Conservation (phyloP, 2,888 invertebrate species). For the Caenorhabditis sp. region DNA sequence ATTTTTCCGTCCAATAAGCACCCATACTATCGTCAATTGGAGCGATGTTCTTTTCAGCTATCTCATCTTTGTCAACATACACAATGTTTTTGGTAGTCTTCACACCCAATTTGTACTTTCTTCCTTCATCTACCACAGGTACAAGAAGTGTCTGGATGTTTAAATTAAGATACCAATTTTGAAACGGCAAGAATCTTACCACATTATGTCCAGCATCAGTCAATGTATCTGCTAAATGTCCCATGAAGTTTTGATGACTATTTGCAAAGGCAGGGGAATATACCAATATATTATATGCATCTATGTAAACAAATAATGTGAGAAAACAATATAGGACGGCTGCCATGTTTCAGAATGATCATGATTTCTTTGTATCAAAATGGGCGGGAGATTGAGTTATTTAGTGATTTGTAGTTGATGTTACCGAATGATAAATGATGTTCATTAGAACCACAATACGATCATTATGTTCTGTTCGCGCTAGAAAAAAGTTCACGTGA, state of each 20-base stretch:
- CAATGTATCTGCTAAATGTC: constrained; percentile 36
- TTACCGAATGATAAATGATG: background rate
- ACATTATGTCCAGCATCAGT: too few relatives aligned
- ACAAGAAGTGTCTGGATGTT: background rate
- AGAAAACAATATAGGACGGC: background rate
- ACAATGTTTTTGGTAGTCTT: background rate
- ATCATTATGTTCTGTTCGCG: background rate
- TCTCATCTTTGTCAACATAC: background rate
- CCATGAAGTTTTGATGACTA: constrained; percentile 46
- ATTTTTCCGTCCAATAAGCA: constrained; percentile 11
- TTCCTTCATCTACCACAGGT: background rate
- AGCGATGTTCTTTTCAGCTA: background rate
- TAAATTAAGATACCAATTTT: too few relatives aligned
- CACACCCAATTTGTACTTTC: background rate
- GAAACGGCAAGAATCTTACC: too few relatives aligned
- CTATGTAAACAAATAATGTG: background rate
- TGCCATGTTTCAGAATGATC: too few relatives aligned
- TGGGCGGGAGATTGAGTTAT: background rate
- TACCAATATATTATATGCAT: constrained; percentile 11
- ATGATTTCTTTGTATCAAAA: background rate
- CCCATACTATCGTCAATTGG: constrained; percentile 6
- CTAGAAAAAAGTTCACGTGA: background rate
- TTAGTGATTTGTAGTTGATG: background rate
- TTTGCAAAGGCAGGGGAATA: constrained; percentile 32
- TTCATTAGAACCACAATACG: background rate